Percentiles rank a stretch among this genome's conserved stretches.
Evolutionary conservation across 2,888 invertebrate species (phyloP).

Genomic region (Drosophila fulvimacula): DNA sequence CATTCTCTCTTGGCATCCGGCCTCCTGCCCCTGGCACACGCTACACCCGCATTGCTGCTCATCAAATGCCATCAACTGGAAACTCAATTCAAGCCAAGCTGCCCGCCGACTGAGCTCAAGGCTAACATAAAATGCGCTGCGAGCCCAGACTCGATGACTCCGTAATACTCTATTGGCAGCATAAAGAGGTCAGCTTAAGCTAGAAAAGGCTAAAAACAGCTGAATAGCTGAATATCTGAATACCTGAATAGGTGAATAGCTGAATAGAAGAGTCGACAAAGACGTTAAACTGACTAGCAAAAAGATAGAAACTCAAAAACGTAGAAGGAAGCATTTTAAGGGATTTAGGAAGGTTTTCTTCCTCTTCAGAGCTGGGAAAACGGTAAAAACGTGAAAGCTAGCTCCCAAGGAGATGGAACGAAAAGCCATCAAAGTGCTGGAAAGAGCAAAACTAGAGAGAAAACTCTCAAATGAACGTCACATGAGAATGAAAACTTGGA

Average conservation of each 20-base stretch:
- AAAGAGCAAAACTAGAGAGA: neutral
- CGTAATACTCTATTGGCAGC: neutral
- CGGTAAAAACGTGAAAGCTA: neutral
- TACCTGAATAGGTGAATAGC: neutral
- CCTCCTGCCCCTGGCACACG: neutral
- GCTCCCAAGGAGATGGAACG: neutral
- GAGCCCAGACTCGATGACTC: neutral
- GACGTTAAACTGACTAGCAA: too few species aligned
- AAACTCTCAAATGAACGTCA: neutral
- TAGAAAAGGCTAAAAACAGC: neutral
- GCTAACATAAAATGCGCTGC: slow-evolving; percentile 1
- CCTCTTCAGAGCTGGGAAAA: neutral
- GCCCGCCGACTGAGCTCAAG: slow-evolving; percentile 27
- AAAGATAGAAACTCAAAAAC: neutral
- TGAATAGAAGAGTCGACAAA: neutral
- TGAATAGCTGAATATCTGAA: too few species aligned
- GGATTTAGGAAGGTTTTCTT: neutral
- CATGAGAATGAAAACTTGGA: neutral
- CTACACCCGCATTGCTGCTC: slow-evolving; percentile 20
- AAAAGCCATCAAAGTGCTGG: neutral
- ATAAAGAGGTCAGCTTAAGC: neutral
- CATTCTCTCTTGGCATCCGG: neutral
- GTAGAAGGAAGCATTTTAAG: neutral
- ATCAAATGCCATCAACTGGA: slow-evolving; percentile 33
- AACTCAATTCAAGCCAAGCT: slow-evolving; percentile 34